phyloP scores from a whole-genome alignment of 2,797 vertebrate genomes.

The Nothura maculosa region DNA sequence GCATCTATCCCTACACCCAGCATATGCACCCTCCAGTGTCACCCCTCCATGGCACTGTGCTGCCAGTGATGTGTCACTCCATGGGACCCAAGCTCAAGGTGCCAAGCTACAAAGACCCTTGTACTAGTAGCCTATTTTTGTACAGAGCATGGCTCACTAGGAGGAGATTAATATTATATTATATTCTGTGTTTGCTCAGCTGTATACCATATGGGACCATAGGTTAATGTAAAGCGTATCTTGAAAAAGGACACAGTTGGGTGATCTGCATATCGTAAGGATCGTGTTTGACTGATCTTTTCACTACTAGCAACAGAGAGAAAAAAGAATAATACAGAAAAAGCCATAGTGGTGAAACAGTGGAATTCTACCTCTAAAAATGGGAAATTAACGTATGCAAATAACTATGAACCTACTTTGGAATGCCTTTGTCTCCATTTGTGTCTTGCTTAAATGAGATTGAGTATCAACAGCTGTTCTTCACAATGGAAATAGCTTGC shows the following conservation, averaged over 20 bases:
- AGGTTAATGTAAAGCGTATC: neutral
- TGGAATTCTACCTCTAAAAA: conserved; percentile 12
- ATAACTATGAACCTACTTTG: conserved; percentile 13
- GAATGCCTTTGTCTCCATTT: conserved; percentile 38
- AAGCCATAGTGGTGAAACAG: neutral
- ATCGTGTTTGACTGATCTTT: neutral
- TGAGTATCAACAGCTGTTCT: conserved; percentile 23
- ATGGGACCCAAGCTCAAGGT: neutral
- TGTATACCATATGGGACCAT: neutral
- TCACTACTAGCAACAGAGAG: neutral
- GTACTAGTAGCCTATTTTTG: neutral
- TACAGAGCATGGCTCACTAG: neutral
- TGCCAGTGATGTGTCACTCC: fast-evolving
- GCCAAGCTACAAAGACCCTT: fast-evolving
- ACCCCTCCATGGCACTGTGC: neutral
- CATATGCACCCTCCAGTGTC: neutral
- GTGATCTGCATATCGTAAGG: neutral
- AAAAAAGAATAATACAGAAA: conserved; percentile 19
- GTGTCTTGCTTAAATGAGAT: conserved; percentile 37
- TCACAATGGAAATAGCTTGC: neutral
- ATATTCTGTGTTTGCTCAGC: neutral
- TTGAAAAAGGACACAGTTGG: neutral
- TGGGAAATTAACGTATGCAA: conserved; percentile 56
- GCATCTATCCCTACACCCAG: fast-evolving
- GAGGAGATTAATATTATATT: neutral